Evolutionary conservation across 2,888 invertebrate genomes (phyloP), one percentile per base, ranked within the genome.

Genomic region (Willowsia nigromaculata): DNA sequence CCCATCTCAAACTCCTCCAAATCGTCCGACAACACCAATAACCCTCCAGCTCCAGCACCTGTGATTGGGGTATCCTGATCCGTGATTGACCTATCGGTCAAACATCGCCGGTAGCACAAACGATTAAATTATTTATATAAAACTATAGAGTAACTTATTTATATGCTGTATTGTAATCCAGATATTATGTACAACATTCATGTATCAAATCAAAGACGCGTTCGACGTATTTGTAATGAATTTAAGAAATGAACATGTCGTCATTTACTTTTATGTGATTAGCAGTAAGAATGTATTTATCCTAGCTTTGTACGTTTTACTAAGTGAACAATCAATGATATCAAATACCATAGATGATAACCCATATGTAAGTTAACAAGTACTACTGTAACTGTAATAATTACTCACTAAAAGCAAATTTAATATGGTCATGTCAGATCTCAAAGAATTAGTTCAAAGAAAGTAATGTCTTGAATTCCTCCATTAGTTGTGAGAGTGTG

Each of bases 11-110:
- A 50, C 47, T 89, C 89, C 15, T 84, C 85, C 47, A 89, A 89
- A 53, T 85, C 85, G 15, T 81, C 85, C 3, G 85, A 85, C 7
- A 81, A 62, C 30, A 6, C 71, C n/a, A 88, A 87, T 40, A 88
- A 89, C 59, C 89, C 87, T 85, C 90, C 90, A 25, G 84, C 83
- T 27, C 84, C 90, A 25, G 85, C 78, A 13, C 88, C 90, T 59
- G 90, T 90, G 59, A 90, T 90, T 53, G 90, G 90, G 68, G 90
- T 90, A 15, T 90, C 90, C 68, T 90, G 87, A 90, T 87, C 88
- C 84, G 89, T 85, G 85, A 85, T 89, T 82, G 89, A 89, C 76
- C 89, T 89, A 85, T 89, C 89, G 89, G 89, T 89, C 53, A 89
- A 85, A 37, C 56, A 85, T 76, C 89, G 84, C 89, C 89, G 89